These are phyloP conservation scores for Watsonalla cultraria DNA, from an alignment of 2,888 invertebrate species.

Conservation along the genomic window DNA sequence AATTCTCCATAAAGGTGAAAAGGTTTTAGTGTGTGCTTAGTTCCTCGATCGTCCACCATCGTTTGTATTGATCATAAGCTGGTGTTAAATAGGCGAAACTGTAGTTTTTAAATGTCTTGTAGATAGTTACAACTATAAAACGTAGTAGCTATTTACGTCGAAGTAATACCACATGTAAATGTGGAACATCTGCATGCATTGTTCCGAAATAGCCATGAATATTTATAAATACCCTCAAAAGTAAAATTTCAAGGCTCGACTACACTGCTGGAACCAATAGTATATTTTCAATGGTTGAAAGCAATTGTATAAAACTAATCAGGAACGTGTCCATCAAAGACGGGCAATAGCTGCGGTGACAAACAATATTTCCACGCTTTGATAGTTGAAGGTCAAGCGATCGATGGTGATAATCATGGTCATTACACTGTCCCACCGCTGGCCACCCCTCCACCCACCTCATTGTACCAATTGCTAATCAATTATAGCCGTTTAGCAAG, in stretches of 20 bases:
- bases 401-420: slow-evolving; percentile 33
- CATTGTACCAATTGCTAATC: not conserved
- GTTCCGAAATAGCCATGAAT: not conserved
- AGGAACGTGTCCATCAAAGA: slow-evolving; percentile 3
- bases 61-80: too few relatives aligned
- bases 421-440: slow-evolving; percentile 25
- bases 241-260: slow-evolving; percentile 8
- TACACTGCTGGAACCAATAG: too few relatives aligned
- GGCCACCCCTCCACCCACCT: slow-evolving; percentile 9
- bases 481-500: not conserved
- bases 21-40: too few relatives aligned
- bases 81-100: too few relatives aligned
- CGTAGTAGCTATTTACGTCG: too few relatives aligned
- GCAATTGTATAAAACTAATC: not conserved
- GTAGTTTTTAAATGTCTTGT: too few relatives aligned
- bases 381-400: slow-evolving; percentile 26
- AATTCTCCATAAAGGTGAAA: too few relatives aligned
- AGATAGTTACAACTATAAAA: too few relatives aligned
- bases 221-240: not conserved
- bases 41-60: too few relatives aligned
- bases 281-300: not conserved
- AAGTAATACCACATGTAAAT: too few relatives aligned
- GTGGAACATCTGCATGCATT: too few relatives aligned
- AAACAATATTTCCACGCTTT: slow-evolving; percentile 8
- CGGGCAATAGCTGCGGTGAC: slow-evolving; percentile 7